Evolutionary conservation across 2,113 vertebrate genomes (phyloP).

Genomic region (Typhlomys cinereus): DNA sequence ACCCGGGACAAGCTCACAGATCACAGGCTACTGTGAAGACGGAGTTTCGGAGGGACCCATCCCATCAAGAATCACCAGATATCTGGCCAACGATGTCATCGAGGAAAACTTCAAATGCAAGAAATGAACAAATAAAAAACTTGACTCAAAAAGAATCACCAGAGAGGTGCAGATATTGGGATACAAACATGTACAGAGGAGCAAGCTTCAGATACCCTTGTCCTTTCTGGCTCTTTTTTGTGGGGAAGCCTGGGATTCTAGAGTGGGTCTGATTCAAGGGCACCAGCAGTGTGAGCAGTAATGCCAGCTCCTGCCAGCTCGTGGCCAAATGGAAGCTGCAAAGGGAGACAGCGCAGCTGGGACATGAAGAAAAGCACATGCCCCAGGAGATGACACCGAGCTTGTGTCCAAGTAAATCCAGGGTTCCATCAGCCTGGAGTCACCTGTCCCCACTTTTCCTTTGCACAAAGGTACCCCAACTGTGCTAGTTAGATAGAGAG

Average conservation of each 20-base stretch:
- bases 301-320: not conserved
- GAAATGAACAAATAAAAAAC: too few relatives aligned
- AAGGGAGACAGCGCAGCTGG: not conserved
- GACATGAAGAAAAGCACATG: too few relatives aligned
- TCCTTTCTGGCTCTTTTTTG: not conserved
- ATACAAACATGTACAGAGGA: not conserved
- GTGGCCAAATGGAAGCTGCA: not conserved
- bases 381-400: too few relatives aligned
- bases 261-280: not conserved
- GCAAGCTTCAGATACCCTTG: not conserved
- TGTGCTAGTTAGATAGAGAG: too few relatives aligned
- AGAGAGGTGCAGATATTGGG: not conserved
- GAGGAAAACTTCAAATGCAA: too few relatives aligned
- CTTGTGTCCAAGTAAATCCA: not conserved
- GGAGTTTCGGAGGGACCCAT: not conserved
- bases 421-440: fast-evolving
- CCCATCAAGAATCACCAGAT: too few relatives aligned
- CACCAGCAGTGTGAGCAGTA: not conserved
- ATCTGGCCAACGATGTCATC: too few relatives aligned
- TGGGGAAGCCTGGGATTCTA: not conserved
- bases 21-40: not conserved
- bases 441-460: not conserved
- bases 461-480: not conserved
- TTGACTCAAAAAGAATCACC: too few relatives aligned
- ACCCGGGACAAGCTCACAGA: not conserved